A percentile compares a stretch with the other conserved stretches of the same genome.
These are phyloP conservation scores for Hippocampus zosterae DNA, from an alignment of 2,113 vertebrate species.

Conservation along the genomic window DNA sequence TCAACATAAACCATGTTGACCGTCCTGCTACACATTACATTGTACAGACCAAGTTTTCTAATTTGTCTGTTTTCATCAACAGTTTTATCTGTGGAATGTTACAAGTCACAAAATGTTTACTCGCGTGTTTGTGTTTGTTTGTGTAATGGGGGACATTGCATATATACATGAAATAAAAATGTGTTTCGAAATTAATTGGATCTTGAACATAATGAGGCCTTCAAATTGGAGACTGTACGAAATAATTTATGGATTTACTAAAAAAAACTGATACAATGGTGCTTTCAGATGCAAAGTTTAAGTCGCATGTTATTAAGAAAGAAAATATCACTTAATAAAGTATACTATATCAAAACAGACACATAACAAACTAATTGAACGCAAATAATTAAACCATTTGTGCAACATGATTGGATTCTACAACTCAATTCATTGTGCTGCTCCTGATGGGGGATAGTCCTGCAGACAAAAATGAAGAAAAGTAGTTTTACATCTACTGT, in stretches of 20 bases:
- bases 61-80: background rate
- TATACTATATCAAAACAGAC: too few relatives aligned
- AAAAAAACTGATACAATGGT: background rate
- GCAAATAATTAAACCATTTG: too few relatives aligned
- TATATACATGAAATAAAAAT: background rate
- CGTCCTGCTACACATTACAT: background rate
- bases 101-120: background rate
- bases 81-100: background rate
- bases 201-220: background rate
- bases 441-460: too few relatives aligned
- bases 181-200: background rate
- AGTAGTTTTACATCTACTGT: too few relatives aligned
- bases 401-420: too few relatives aligned
- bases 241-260: background rate
- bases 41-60: background rate
- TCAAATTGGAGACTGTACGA: background rate
- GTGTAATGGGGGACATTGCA: background rate
- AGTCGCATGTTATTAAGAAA: too few relatives aligned
- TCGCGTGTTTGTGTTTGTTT: background rate
- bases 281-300: background rate
- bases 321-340: too few relatives aligned
- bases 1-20: background rate
- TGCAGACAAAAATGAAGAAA: too few relatives aligned
- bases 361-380: too few relatives aligned
- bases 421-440: too few relatives aligned